Conservation (phyloP, 2,797 vertebrate species). For the Falco biarmicus region DNA sequence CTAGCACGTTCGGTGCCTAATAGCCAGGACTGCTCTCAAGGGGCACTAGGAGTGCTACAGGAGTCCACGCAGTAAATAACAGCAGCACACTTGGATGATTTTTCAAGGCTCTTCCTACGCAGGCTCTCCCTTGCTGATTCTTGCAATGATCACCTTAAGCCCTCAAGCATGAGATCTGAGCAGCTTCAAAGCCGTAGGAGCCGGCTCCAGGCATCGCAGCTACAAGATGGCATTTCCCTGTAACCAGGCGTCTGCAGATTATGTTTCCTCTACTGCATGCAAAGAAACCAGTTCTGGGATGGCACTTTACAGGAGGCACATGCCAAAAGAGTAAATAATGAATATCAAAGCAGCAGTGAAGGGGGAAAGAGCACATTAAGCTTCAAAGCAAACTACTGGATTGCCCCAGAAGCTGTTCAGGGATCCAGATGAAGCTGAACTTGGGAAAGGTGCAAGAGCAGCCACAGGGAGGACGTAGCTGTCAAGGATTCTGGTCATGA, state of each 20-base stretch:
- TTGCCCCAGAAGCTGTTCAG: not conserved
- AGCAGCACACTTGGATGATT: not conserved
- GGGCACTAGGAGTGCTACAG: not conserved
- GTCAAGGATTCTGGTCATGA: not conserved
- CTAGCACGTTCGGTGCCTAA: not conserved
- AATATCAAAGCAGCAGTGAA: constrained; percentile 32
- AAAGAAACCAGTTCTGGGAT: constrained; percentile 9
- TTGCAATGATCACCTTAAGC: not conserved
- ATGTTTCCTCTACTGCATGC: not conserved
- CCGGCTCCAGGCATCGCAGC: not conserved
- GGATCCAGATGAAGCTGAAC: not conserved
- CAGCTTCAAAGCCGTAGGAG: not conserved
- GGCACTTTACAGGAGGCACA: not conserved
- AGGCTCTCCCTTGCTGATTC: not conserved
- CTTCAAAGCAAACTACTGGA: constrained; percentile 21
- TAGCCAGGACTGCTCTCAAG: rapidly evolving
- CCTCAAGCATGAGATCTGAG: not conserved
- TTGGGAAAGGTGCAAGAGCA: not conserved
- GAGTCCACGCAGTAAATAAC: not conserved
- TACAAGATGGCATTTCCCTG: not conserved
- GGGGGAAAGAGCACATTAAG: constrained; percentile 22
- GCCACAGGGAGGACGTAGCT: not conserved
- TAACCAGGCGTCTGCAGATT: not conserved
- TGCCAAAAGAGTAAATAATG: constrained; percentile 48
- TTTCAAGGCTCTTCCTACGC: not conserved